Conservation (phyloP, 1,140 invertebrate genomes). For the Sipha flava region DNA sequence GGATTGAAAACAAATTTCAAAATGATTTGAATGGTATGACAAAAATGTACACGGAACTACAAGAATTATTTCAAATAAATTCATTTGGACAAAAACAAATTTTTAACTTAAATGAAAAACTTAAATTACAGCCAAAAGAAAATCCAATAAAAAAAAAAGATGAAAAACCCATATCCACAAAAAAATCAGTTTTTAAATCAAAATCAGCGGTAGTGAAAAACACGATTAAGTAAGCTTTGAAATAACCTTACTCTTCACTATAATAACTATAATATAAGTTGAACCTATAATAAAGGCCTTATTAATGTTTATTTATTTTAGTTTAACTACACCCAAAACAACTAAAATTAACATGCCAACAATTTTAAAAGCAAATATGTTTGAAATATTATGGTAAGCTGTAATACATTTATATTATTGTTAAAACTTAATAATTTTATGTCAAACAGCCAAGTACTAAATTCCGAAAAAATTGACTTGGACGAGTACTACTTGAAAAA, state of each 20-base stretch:
- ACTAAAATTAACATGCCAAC: not conserved
- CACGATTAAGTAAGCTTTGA: not conserved
- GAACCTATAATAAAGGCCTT: not conserved
- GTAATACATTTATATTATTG: too few relatives aligned
- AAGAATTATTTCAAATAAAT: conserved; percentile 3
- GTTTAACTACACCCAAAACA: not conserved
- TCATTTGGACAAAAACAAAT: not conserved
- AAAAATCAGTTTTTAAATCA: not conserved
- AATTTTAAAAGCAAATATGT: not conserved
- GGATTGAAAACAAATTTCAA: not conserved
- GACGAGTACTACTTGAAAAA: not conserved
- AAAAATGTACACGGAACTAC: not conserved
- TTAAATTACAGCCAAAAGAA: not conserved
- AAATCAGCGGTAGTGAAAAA: not conserved
- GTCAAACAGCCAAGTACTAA: not conserved
- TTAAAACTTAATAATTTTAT: not conserved
- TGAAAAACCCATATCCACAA: not conserved
- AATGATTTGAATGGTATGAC: not conserved
- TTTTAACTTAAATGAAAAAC: not conserved
- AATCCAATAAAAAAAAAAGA: not conserved
- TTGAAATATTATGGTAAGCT: conserved; percentile 2
- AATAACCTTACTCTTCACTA: too few relatives aligned
- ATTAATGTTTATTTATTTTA: not conserved
- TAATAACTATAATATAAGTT: too few relatives aligned
- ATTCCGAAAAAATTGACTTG: not conserved